Conservation (phyloP, 2,113 vertebrate species). For the Eudyptes chrysolophus region DNA sequence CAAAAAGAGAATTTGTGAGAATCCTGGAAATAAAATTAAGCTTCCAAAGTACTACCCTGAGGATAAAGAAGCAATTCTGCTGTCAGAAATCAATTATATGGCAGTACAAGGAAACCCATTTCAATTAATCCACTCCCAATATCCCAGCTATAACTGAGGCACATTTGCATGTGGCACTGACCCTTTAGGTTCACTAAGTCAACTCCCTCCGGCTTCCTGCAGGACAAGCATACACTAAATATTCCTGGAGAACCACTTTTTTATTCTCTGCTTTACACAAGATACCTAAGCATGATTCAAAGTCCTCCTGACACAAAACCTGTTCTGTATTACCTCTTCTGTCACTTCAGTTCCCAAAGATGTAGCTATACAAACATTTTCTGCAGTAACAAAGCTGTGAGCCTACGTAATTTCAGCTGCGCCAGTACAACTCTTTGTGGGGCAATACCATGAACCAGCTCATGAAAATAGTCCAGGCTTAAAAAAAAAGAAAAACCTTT, state of each 20-base stretch:
- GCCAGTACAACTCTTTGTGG: background rate
- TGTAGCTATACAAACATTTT: background rate
- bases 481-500: background rate
- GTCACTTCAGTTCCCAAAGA: background rate
- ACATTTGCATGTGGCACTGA: background rate
- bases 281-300: background rate
- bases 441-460: background rate
- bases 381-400: background rate
- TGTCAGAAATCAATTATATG: constrained; percentile 3
- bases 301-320: background rate
- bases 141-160: background rate
- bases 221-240: background rate
- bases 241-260: background rate
- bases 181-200: background rate
- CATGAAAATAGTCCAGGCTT: background rate
- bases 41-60: background rate
- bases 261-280: background rate
- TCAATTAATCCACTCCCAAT: background rate
- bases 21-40: background rate
- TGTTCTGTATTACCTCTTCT: background rate
- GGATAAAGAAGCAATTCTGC: background rate
- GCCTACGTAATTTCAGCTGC: background rate
- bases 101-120: background rate
- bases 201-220: background rate
- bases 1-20: background rate